Evolutionary conservation across 2,113 vertebrate genomes (phyloP), one percentile per base, ranked within the genome.

Genomic region (Lophura nycthemera): DNA sequence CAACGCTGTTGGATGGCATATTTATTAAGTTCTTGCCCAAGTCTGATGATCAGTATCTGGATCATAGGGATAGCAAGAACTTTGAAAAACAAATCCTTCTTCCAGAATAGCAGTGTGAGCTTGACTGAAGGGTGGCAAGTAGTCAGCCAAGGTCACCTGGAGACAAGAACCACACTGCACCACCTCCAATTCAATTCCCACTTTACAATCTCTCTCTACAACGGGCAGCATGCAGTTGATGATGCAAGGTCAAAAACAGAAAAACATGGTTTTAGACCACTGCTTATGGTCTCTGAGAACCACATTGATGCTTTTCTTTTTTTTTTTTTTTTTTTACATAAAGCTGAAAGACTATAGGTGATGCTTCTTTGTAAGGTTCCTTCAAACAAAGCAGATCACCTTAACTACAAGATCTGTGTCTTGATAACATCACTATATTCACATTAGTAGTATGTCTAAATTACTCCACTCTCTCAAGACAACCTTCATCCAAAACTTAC

Each of bases 1-100:
- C 85, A 81, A 30, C 11, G 22, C 22, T 25, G 7, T 8, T 45
- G 34, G 8, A 50, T 6, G 67, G 1, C 0, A 0, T 25, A 63
- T 73, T 63, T 59, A 30, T 7, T 3, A 83, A 90, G 8, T 32
- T 45, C 56, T 47, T 70, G 43, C 11, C 17, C 20, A 52, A 86
- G 52, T 5, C 61, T 64, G 11, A 75, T 38, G 20, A 83, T n/a
- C 34, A 83, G 42, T 48, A 61, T 18, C 40, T 89, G n/a, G 19
- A 2, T 54, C 36, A 17, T 30, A 82, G 18, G 8, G 30, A 71
- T 4, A 74, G 2, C 18, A 43, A 78, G 20, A 40, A 74, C n/a
- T 83, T 32, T 2, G 2, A 30, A 7, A 67, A 4, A 64, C 2
- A 71, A 16, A 89, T 63, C 20, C 10, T 66, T 64, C 54, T 59